Evolutionary conservation across 37 sponge, comb jelly and placozoan species (phyloP), one percentile per base, ranked within the genome.

Genomic region (Petrosia ficiformis): DNA sequence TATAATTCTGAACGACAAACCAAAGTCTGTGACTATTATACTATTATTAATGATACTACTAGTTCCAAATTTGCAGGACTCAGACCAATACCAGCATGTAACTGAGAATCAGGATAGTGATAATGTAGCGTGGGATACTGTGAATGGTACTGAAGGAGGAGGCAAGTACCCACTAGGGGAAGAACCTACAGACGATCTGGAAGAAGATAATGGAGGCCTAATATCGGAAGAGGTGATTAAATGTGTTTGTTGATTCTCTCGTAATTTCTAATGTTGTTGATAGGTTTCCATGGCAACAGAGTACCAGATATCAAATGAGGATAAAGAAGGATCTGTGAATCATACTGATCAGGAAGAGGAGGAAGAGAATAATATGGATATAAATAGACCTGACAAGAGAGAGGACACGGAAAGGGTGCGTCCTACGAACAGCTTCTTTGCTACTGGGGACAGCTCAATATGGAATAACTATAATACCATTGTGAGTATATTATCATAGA

Each of bases 101-200:
- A 70, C 24, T 1, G 77, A 77, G 65, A 74, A 68, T 33, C 63
- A 73, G 10, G 35, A 4, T 28, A 44, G 22, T 76, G 77, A 77
- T 84, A 67, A 48, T 38, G 84, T 67, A 30, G 77, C 57, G 0
- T 75, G 73, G 81, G 78, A 81, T 66, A 72, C 73, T 4, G 77
- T 57, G 34, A 33, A 64, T 1, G 67, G 57, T 39, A 72, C 31
- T 6, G 58, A 28, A 1, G 22, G 57, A 24, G 37, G 26, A 16
- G 29, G 75, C 48, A 22, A 39, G 25, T 37, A 67, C 0, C 77
- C 72, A 32, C 4, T 41, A 5, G 72, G 24, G 6, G 83, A 74
- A 38, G 80, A 85, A 60, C 64, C 42, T 59, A 80, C 74, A 30
- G 42, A 54, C 38, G 71, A 68, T 39, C 72, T 34, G 21, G 70